Evolutionary conservation across 2,888 invertebrate species (phyloP).

Genomic region (Drosophila nr. medialis): DNA sequence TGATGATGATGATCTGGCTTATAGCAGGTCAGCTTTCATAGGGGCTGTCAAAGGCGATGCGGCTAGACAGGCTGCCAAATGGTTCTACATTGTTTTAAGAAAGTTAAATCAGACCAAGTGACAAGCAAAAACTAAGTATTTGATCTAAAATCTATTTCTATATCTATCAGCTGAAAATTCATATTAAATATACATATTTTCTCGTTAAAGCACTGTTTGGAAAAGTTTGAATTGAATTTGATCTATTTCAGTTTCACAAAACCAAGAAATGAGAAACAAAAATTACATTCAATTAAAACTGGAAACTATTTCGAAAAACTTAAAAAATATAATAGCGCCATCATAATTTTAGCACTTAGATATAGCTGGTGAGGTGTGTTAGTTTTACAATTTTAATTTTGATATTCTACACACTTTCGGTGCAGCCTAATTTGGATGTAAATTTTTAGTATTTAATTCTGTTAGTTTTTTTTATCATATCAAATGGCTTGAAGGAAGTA

Average conservation of each 20-base stretch:
- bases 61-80: constrained; percentile 25
- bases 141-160: not conserved
- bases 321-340: not conserved
- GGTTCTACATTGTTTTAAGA: constrained; percentile 17
- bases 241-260: not conserved
- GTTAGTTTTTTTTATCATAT: not conserved
- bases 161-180: not conserved
- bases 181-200: not conserved
- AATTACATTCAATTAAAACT: not conserved
- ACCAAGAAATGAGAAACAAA: not conserved
- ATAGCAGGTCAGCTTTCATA: constrained; percentile 67
- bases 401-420: not conserved
- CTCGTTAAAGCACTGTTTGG: not conserved
- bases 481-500: not conserved
- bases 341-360: not conserved
- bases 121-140: not conserved
- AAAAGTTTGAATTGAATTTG: not conserved
- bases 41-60: constrained; percentile 42
- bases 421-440: not conserved
- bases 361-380: not conserved
- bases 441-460: not conserved
- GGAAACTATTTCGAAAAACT: not conserved
- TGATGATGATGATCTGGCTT: constrained; percentile 64
- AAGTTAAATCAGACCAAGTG: not conserved
- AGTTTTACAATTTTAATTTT: not conserved